Base-by-base conservation (phyloP, 2,888 invertebrate species). In the Melipona bicolor region DNA sequence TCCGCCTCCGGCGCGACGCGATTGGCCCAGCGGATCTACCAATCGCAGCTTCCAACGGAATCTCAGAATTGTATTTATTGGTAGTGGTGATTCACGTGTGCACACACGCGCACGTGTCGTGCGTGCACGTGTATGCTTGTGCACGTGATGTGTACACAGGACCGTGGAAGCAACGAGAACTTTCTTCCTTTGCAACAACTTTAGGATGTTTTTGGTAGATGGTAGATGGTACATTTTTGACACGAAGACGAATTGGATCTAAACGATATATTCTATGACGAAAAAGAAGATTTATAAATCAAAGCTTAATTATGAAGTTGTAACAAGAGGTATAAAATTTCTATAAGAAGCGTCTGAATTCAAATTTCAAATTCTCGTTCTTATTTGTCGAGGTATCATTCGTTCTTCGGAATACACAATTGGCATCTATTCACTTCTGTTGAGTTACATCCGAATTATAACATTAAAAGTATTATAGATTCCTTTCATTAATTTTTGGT, bases 11-110 rank as follows among this genome's bases (percentile, higher is more conserved):
- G 27, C n/a, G 36, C 67, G 17, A 21, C 72, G 24, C 70, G 62
- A 91, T 91, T 91, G 90, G 91, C 83, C 83, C 85, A 72, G 62
- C 54, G 50, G 21, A 21, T 50, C 80, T 71, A 54, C 91, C 90
- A 91, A 91, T 91, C 85, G 62, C 78, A 77, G 73, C 75, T 15
- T 75, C 64, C 83, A 27, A 21, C 36, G 27, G 70, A 75, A 56
- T 49, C 74, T 5, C 17, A 24, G n/a, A 52, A 49, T 65, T 73
- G 68, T 59, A 32, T 15, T 64, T 62, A 43, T 15, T 61, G 52
- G 62, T 56, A n/a, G 24, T 43, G 27, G 32, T 67, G 69, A 61
- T 76, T 17, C 79, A 79, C 52, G 70, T 52, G 61, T 50, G 43
- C 43, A 32, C 17, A 15, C 27, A 65, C 27, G 4, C 50, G 24